Evolutionary conservation across 2,888 invertebrate species (phyloP), one percentile per base, ranked within the genome.

Genomic region (Nomada fucata): DNA sequence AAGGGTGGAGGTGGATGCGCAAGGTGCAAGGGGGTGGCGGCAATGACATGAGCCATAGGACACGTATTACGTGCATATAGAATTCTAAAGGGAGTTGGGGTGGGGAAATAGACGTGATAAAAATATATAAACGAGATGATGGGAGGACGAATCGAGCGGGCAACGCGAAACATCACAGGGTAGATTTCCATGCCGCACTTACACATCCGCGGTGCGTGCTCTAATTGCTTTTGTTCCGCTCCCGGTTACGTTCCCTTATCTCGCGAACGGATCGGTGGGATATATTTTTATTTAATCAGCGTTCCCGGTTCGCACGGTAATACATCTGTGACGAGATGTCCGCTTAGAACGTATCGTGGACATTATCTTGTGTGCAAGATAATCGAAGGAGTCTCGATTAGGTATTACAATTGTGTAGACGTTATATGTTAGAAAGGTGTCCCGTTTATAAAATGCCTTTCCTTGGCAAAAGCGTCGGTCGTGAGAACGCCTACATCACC

Each of bases 71-170:
- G 29, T 23, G 53, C 67, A 57, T 53, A 55, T 36, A 67, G 71
- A 71, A 80, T 82, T 55, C 59, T 55, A 67, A 67, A 70, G 75
- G 55, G 20, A 47, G 36, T 36, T 36, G 7, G 53, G 75, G 42
- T 20, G 57, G 11, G 74, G 73, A 70, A 79, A 81, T 73, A 79
- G 63, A 70, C 73, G 73, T 79, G 79, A 79, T 79, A 81, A 81
- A 80, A 81, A 81, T 72, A 79, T 72, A 57, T 72, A 57, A 72
- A 79, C 73, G 64, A 68, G 68, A 79, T 61, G 72, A 79, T 60
- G 71, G 64, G 70, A 60, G 65, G 70, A 23, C 36, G 69, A 64
- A 69, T 60, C 69, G 68, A 59, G 55, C 20, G 53, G 36, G 61
- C 50, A 67, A 79, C 68, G 13, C 42, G 65, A 63, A 77, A 68